Base-by-base conservation (phyloP, 2,888 invertebrate genomes). In the Lochmaea crataegi region DNA sequence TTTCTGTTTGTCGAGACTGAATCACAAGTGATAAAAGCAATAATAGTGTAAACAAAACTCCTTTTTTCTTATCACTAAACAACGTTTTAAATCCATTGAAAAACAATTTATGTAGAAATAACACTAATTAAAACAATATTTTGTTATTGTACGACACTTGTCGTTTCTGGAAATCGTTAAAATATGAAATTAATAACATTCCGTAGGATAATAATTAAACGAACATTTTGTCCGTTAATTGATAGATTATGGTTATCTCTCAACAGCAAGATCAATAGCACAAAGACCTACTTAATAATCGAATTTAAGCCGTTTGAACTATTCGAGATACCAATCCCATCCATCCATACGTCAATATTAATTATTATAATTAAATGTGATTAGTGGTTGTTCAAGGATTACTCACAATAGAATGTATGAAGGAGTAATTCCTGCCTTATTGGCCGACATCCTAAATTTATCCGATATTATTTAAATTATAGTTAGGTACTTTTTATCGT, bases 241-340 rank as follows among this genome's bases (percentile, higher is more conserved):
- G 61, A 63, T 63, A 41, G 42, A 63, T 63, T 63, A 63, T 18
- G 22, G 61, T 63, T 63, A 61, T 61, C 61, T 61, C 32, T 38
- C 32, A 18, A 63, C 42, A 16, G 16, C 42, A 63, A 63, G 61
- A 63, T 63, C 61, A 63, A 42, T 63, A 42, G 61, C 61, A 63
- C 61, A 63, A 63, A 63, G 61, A 63, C 61, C 61, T 63, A 63
- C 61, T 63, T 18, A 63, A 63, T 42, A 45, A 63, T 63, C 61
- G 12, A 63, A 63, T 63, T 63, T 42, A 18, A 42, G 42, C 61
- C 61, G 60, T 60, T 60, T 26, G 60, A 60, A 60, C 32, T 60
- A 14, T 26, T n/a, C 11, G 26, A 60, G 60, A 60, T 60, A 60
- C 60, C 60, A 60, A 38, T 32, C 32, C 32, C 32, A 38, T 38